Percentiles rank a stretch among this genome's conserved stretches.
phyloP scores from a whole-genome alignment of 2,797 vertebrate genomes.

The Scarus forsteni region DNA sequence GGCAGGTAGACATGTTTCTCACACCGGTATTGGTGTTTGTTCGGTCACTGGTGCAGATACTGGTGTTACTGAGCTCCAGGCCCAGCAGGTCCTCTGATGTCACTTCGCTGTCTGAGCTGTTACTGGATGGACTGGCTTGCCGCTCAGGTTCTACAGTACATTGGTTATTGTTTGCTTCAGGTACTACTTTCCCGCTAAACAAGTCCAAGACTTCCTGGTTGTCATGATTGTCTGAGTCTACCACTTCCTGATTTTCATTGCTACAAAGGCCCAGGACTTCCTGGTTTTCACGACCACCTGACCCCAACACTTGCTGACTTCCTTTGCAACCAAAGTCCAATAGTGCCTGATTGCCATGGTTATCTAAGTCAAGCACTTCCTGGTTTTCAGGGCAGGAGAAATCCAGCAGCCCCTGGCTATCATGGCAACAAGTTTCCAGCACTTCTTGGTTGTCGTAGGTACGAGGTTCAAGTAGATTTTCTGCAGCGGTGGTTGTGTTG shows the following conservation, averaged over 20 bases:
- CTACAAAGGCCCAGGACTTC: constrained; percentile 21
- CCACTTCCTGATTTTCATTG: constrained; percentile 53
- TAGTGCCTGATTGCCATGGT: constrained; percentile 47
- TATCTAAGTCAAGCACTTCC: constrained; percentile 58
- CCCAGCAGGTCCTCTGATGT: constrained; percentile 59
- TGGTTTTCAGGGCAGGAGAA: constrained; percentile 58
- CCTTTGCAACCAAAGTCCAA: constrained; percentile 31
- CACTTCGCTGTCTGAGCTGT: constrained; percentile 69
- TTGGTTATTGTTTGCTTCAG: constrained; percentile 71
- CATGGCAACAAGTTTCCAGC: constrained; percentile 27
- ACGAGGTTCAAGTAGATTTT: constrained; percentile 32
- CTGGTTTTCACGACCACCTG: constrained; percentile 35
- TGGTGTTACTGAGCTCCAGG: constrained; percentile 41
- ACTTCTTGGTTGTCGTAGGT: constrained; percentile 58
- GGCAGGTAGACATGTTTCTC: constrained; percentile 34
- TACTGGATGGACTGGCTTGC: constrained; percentile 36
- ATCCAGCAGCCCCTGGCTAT: constrained; percentile 36
- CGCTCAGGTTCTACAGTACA: constrained; percentile 35
- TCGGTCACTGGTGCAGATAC: constrained; percentile 23
- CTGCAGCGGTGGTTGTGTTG: constrained; percentile 1
- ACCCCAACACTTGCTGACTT: constrained; percentile 42
- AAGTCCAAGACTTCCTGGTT: constrained; percentile 64
- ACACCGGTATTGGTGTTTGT: constrained; percentile 26
- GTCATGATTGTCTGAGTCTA: constrained; percentile 43
- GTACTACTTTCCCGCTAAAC: constrained; percentile 22